Percentiles rank a stretch among this genome's conserved stretches.
phyloP scores from a whole-genome alignment of 2,797 vertebrate species.

The Micropoecilia bifurca region DNA sequence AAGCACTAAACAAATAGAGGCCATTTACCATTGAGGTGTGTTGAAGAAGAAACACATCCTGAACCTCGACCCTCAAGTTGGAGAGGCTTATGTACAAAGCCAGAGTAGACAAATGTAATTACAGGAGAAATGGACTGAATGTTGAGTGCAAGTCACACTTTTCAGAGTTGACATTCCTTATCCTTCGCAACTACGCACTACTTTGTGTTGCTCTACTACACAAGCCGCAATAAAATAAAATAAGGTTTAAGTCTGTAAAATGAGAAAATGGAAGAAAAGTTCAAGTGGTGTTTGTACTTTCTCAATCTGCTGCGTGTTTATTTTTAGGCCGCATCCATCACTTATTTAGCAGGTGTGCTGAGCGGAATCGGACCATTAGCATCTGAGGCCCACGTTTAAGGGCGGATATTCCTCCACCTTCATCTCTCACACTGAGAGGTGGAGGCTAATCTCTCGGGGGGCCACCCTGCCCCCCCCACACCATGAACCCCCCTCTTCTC shows the following conservation, averaged over 20 bases:
- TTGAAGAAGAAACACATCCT: not conserved
- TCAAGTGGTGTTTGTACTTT: not conserved
- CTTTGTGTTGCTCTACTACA: not conserved
- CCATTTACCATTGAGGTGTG: not conserved
- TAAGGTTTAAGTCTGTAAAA: not conserved
- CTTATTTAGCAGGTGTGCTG: constrained; percentile 73
- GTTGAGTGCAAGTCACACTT: not conserved
- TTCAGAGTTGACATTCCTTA: not conserved
- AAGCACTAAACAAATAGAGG: no score
- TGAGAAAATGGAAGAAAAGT: not conserved
- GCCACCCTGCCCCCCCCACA: constrained; percentile 56
- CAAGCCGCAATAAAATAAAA: not conserved
- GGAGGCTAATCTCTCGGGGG: constrained; percentile 72
- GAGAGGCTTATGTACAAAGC: not conserved
- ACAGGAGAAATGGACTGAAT: not conserved
- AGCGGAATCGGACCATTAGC: constrained; percentile 73
- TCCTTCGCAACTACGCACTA: not conserved
- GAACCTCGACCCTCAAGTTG: no score
- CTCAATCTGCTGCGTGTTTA: not conserved
- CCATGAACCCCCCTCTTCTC: constrained; percentile 50
- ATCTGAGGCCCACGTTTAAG: constrained; percentile 80
- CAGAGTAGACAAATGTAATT: not conserved
- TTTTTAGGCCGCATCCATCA: constrained; percentile 33
- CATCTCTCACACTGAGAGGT: constrained; percentile 65
- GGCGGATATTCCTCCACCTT: constrained; percentile 75